Evolutionary conservation across 2,797 vertebrate genomes (phyloP), one percentile per base, ranked within the genome.

Genomic region (Buphagus erythrorhynchus): DNA sequence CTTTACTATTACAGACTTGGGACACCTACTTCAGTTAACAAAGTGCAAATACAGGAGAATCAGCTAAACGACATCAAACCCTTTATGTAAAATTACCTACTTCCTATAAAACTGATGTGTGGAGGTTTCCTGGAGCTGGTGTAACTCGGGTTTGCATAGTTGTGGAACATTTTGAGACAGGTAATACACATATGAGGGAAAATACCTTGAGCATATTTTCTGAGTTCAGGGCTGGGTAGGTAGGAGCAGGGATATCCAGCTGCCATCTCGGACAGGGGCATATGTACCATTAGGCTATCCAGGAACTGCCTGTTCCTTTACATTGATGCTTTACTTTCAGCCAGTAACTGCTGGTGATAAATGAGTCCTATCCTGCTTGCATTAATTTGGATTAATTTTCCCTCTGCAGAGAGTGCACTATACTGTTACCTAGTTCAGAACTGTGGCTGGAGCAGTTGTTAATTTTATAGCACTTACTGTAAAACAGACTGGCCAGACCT

Each of bases 331-430:
- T 94, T 66, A 25, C 33, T 95, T 90, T 26, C 29, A 83, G 65
- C 42, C 65, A 33, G n/a, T 86, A 71, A 49, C 63, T 90, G 51
- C 49, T 68, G 40, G 20, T 77, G 69, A 95, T 77, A 68, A 91
- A 96, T 4, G 4, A 65, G 51, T 77, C 45, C 49, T 71, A 65
- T 40, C 66, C 72, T 83, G 87, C 35, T 72, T 81, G 54, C 58
- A 29, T 90, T 93, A 88, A 95, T 95, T 93, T 86, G 90, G 85
- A 80, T 95, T 90, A 68, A 91, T 95, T 93, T 90, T 95, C 66
- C 51, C 43, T 54, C 24, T 69, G 45, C 62, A 74, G 58, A 69
- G 67, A 36, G 57, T 57, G 61, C 13, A 31, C 38, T 90, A 1
- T 67, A 51, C 62, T 65, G 16, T 93, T 91, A 54, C 26, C 46